A percentile compares a stretch with the other conserved stretches of the same genome.
Conservation (phyloP, 2,888 invertebrate genomes). For the Trimorus sp. region DNA sequence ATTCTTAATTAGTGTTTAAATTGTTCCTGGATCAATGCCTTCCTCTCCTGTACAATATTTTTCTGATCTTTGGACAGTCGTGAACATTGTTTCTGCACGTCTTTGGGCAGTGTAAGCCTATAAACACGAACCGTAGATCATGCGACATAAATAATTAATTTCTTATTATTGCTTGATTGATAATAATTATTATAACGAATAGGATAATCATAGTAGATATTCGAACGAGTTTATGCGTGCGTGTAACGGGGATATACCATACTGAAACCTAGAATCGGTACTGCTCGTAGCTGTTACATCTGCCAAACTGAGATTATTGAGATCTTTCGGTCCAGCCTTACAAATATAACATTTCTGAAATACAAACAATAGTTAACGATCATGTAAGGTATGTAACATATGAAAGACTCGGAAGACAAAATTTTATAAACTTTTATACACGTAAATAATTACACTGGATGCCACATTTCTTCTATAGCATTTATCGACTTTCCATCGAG, state of each 20-base stretch:
- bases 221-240: conserved; percentile 35
- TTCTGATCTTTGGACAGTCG: conserved; percentile 18
- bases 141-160: background rate
- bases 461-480: conserved; percentile 20
- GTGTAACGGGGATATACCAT: conserved; percentile 35
- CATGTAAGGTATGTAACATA: conserved; percentile 2
- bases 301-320: conserved; percentile 12
- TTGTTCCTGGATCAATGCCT: conserved; percentile 3
- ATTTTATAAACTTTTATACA: background rate
- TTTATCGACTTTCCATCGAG: conserved; percentile 23
- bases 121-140: background rate
- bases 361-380: conserved; percentile 7
- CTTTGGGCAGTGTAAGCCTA: conserved; percentile 5
- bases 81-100: background rate
- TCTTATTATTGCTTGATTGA: too few species aligned
- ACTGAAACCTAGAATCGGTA: conserved; percentile 14
- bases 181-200: conserved; percentile 8
- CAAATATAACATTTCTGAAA: conserved; percentile 22
- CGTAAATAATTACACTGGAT: conserved; percentile 10
- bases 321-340: conserved; percentile 15
- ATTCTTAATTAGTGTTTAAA: conserved; percentile 3
- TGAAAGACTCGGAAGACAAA: background rate
- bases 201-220: conserved; percentile 13
- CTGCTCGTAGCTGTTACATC: conserved; percentile 2
- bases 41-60: conserved; percentile 4